phyloP scores from a whole-genome alignment of 2,888 invertebrate species.

The Baronia brevicornis region DNA sequence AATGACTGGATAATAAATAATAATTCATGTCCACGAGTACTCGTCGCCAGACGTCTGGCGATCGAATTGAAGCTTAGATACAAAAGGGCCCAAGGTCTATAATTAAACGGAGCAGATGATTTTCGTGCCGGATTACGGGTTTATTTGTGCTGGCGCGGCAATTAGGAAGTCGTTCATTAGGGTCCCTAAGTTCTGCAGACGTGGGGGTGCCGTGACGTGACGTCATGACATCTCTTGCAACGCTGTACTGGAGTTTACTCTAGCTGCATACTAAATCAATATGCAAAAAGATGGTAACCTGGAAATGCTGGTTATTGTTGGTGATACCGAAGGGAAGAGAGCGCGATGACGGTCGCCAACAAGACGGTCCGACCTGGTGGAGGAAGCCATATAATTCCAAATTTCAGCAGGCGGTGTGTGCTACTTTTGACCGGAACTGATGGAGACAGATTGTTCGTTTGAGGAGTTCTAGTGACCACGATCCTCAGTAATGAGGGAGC shows the following conservation, averaged over 20 bases:
- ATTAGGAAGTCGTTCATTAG: slow-evolving; percentile 76
- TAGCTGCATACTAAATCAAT: slow-evolving; percentile 37
- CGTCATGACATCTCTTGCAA: slow-evolving; percentile 56
- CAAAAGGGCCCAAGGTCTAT: slow-evolving; percentile 59
- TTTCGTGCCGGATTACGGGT: slow-evolving; percentile 65
- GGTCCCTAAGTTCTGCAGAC: slow-evolving; percentile 75
- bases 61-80: slow-evolving; percentile 62
- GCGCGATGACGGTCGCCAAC: slow-evolving; percentile 18
- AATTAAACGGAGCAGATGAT: slow-evolving; percentile 52
- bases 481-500: too few relatives aligned
- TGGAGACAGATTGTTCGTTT: too few relatives aligned
- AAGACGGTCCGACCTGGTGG: too few relatives aligned
- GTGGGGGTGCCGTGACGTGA: slow-evolving; percentile 67
- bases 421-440: too few relatives aligned
- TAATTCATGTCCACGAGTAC: slow-evolving; percentile 51
- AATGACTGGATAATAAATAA: slow-evolving; percentile 35
- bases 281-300: too few relatives aligned
- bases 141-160: slow-evolving; percentile 69
- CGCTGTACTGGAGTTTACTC: slow-evolving; percentile 25
- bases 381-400: too few relatives aligned
- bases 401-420: too few relatives aligned
- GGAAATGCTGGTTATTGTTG: too few relatives aligned
- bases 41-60: slow-evolving; percentile 51
- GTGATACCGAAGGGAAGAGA: slow-evolving; percentile 29
- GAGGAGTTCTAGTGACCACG: too few relatives aligned